Percentiles rank a stretch among this genome's conserved stretches.
Evolutionary conservation across 2,888 invertebrate species (phyloP).

Genomic region (Litoditis marina): DNA sequence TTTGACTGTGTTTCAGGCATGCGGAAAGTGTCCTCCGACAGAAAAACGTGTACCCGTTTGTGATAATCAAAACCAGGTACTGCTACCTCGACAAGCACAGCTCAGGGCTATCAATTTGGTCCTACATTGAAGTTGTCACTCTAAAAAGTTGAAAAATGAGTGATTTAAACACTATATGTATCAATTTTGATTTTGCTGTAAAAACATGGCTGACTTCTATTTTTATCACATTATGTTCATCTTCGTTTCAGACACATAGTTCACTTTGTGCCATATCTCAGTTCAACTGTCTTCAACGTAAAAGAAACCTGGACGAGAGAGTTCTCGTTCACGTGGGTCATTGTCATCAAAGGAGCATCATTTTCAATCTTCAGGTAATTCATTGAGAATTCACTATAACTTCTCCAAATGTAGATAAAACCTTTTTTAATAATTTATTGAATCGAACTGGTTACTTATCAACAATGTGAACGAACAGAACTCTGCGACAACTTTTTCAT

Average conservation of each 20-base stretch:
- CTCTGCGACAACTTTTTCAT: background rate
- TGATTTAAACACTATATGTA: too few relatives aligned
- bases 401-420: background rate
- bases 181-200: too few relatives aligned
- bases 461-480: background rate
- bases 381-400: too few relatives aligned
- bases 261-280: conserved; percentile 47
- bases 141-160: too few relatives aligned
- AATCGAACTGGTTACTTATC: too few relatives aligned
- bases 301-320: conserved; percentile 34
- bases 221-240: too few relatives aligned
- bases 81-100: too few relatives aligned
- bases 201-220: too few relatives aligned
- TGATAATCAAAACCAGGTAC: conserved; percentile 35
- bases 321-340: conserved; percentile 53
- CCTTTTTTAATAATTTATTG: too few relatives aligned
- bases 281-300: conserved; percentile 49
- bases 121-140: background rate
- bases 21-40: conserved; percentile 24
- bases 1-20: conserved; percentile 10
- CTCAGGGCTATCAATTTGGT: background rate
- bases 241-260: conserved; percentile 43
- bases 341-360: conserved; percentile 41
- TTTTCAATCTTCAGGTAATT: conserved; percentile 38
- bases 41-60: conserved; percentile 28